Conservation (phyloP, 2,888 invertebrate genomes). For the Stratiomys singularior region DNA sequence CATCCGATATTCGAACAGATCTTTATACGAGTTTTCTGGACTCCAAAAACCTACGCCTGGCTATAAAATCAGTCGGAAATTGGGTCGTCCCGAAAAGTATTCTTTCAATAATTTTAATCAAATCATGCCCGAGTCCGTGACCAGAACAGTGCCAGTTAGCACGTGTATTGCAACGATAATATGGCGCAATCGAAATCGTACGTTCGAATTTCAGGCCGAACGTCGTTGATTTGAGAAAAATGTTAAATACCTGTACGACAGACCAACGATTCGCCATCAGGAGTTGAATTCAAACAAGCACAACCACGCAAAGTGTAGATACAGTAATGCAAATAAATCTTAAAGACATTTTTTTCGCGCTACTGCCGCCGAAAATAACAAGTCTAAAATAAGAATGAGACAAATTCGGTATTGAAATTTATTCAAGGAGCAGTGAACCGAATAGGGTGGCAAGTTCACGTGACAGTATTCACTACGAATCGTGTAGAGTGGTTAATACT, state of each 20-base stretch:
- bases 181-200: conserved; percentile 30
- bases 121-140: conserved; percentile 21
- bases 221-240: neutral
- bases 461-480: neutral
- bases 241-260: conserved; percentile 21
- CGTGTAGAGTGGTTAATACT: neutral
- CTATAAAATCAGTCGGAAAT: neutral
- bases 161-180: conserved; percentile 26
- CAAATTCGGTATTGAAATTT: neutral
- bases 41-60: too few relatives aligned
- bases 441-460: conserved; percentile 7
- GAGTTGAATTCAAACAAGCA: neutral
- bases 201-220: neutral
- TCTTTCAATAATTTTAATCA: conserved; percentile 19
- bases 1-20: too few relatives aligned
- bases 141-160: conserved; percentile 1
- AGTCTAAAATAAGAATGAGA: too few relatives aligned
- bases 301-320: neutral
- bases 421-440: conserved; percentile 7
- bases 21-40: too few relatives aligned
- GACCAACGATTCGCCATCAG: neutral
- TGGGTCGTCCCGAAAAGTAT: conserved; percentile 13
- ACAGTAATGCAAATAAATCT: conserved; percentile 3
- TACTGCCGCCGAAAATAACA: neutral
- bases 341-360: neutral